Evolutionary conservation across 2,797 vertebrate species (phyloP).

Genomic region (Phataginus tricuspis): DNA sequence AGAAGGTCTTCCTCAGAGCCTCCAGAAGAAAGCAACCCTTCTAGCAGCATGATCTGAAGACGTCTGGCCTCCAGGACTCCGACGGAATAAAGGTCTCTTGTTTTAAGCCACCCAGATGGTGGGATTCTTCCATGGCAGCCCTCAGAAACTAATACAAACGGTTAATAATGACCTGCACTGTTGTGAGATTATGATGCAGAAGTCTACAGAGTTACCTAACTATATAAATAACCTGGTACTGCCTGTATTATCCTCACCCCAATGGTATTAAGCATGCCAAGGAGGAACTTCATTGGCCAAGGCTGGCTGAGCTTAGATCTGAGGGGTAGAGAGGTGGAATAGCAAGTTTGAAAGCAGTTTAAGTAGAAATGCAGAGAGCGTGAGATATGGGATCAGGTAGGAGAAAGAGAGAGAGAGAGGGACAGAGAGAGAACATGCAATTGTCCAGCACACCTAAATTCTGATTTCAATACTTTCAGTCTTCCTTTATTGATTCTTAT

Average conservation of each 20-base stretch:
- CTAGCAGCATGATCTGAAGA: not conserved
- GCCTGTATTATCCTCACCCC: not conserved
- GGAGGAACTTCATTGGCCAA: not conserved
- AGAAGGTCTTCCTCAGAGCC: accelerated
- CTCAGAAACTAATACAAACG: not conserved
- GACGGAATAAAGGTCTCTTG: too few species aligned
- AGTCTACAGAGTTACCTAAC: too few species aligned
- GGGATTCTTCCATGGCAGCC: not conserved
- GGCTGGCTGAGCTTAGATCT: not conserved
- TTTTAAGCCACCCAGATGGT: not conserved
- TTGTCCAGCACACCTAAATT: not conserved
- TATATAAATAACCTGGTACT: too few species aligned
- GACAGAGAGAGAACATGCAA: not conserved
- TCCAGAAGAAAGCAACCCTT: not conserved
- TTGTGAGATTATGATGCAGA: not conserved
- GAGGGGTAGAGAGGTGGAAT: too few species aligned
- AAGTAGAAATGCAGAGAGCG: not conserved
- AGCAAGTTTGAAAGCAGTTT: not conserved
- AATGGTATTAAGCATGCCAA: not conserved
- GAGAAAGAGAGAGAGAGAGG: not conserved
- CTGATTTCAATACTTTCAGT: not conserved
- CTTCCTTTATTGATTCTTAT: not conserved
- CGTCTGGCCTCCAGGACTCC: too few species aligned
- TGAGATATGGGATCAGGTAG: not conserved
- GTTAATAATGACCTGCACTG: accelerated